These are phyloP conservation scores for Mastomys natalensis DNA, from an alignment of 2,113 vertebrate genomes.

Conservation along the genomic window DNA sequence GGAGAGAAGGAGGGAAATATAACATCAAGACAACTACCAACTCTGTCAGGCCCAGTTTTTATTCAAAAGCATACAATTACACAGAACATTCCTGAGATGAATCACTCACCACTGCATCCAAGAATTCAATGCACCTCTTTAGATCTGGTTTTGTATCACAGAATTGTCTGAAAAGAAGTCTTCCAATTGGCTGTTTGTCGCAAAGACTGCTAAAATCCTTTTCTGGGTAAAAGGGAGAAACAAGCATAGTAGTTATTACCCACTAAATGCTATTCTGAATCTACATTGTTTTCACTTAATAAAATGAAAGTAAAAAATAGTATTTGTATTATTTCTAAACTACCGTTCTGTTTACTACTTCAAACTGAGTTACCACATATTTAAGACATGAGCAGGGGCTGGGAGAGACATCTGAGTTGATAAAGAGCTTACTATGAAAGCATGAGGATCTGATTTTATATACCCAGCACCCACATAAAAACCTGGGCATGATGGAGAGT, in stretches of 20 bases:
- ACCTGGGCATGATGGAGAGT: neutral
- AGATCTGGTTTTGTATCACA: slow-evolving; percentile 91
- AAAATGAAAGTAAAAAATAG: neutral
- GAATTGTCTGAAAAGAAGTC: slow-evolving; percentile 95
- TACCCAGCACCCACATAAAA: neutral
- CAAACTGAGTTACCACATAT: neutral
- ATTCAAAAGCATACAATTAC: neutral
- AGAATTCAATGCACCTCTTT: slow-evolving; percentile 92
- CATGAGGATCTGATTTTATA: neutral
- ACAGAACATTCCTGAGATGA: neutral
- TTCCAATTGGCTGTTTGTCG: slow-evolving; percentile 95
- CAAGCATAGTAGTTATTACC: neutral
- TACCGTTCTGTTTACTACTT: neutral
- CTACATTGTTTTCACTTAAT: neutral
- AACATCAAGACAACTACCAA: neutral
- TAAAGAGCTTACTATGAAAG: neutral
- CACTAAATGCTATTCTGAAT: neutral
- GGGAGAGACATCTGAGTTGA: neutral
- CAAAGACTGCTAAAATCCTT: slow-evolving; percentile 93
- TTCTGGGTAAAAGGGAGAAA: slow-evolving; percentile 83
- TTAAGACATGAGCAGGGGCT: neutral
- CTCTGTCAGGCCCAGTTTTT: neutral
- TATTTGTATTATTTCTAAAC: neutral
- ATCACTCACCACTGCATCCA: slow-evolving; percentile 94
- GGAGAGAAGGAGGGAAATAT: neutral